Percentiles rank a stretch among this genome's conserved stretches.
phyloP scores from a whole-genome alignment of 1,140 invertebrate genomes.

The Dinothrombium tinctorium region DNA sequence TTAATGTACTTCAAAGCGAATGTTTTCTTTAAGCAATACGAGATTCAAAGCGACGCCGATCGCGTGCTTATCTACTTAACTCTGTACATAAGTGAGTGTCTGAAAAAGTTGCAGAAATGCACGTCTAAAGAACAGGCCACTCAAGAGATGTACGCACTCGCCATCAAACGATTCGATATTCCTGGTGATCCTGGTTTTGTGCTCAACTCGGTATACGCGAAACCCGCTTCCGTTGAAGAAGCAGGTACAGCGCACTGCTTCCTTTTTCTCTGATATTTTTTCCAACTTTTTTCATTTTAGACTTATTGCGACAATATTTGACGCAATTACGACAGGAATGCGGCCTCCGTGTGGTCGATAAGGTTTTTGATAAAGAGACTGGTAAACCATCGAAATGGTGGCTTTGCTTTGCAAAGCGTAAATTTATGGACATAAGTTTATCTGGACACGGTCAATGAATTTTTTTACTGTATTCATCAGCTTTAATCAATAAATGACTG shows the following conservation, averaged over 20 bases:
- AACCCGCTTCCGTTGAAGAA: constrained; percentile 48
- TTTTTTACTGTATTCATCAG: too few species aligned
- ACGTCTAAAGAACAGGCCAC: constrained; percentile 60
- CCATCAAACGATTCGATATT: constrained; percentile 83
- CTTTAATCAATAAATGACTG: too few species aligned
- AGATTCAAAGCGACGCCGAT: constrained; percentile 85
- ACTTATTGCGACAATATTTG: constrained; percentile 75
- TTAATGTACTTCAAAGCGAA: constrained; percentile 95
- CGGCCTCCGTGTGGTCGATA: constrained; percentile 64
- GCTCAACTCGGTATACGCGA: constrained; percentile 87
- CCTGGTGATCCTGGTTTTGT: constrained; percentile 89
- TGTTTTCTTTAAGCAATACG: constrained; percentile 95
- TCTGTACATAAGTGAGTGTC: constrained; percentile 92
- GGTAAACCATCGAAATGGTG: constrained; percentile 92
- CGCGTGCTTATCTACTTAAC: constrained; percentile 92
- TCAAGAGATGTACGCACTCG: constrained; percentile 88
- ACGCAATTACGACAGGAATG: constrained; percentile 87
- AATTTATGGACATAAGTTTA: constrained; percentile 98
- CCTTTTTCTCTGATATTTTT: too few species aligned
- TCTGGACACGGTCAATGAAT: constrained; percentile 29
- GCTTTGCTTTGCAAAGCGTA: constrained; percentile 95
- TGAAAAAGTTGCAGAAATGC: constrained; percentile 81
- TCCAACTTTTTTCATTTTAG: too few species aligned
- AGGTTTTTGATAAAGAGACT: constrained; percentile 65
- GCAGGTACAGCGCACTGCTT: too few species aligned